phyloP scores from a whole-genome alignment of 2,888 invertebrate species.

The Andrena bicolor region DNA sequence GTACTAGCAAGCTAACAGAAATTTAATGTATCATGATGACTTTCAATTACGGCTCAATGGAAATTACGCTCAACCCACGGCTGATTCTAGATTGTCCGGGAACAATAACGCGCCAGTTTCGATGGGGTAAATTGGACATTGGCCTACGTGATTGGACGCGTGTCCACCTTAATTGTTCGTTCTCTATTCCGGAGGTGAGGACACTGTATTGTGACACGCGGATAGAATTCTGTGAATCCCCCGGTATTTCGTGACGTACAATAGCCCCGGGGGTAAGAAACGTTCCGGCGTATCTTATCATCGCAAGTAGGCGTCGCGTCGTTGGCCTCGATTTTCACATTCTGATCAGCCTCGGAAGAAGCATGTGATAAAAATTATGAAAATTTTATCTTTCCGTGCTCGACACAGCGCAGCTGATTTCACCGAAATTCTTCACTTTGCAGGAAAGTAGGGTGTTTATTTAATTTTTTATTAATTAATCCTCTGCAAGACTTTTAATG shows the following conservation, averaged over 20 bases:
- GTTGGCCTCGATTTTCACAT: slow-evolving; percentile 22
- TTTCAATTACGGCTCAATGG: neutral
- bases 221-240: neutral
- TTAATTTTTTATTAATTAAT: no score
- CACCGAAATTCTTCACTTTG: neutral
- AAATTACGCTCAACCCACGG: no score
- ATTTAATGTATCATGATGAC: no score
- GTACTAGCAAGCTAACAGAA: no score
- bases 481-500: no score
- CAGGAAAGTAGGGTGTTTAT: no score
- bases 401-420: slow-evolving; percentile 4
- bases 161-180: neutral
- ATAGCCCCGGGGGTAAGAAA: slow-evolving; percentile 17
- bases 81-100: neutral
- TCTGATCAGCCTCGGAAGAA: slow-evolving; percentile 13
- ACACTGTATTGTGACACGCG: slow-evolving; percentile 36
- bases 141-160: neutral
- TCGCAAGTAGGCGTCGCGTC: neutral
- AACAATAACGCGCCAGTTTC: neutral
- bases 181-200: slow-evolving; percentile 9
- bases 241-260: slow-evolving; percentile 32
- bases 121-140: neutral
- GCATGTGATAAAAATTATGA: slow-evolving; percentile 7
- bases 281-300: slow-evolving; percentile 38
- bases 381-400: slow-evolving; percentile 1